Percentiles rank a stretch among this genome's conserved stretches.
Conservation (phyloP, 2,797 vertebrate species). For the Peromyscus aztecus region DNA sequence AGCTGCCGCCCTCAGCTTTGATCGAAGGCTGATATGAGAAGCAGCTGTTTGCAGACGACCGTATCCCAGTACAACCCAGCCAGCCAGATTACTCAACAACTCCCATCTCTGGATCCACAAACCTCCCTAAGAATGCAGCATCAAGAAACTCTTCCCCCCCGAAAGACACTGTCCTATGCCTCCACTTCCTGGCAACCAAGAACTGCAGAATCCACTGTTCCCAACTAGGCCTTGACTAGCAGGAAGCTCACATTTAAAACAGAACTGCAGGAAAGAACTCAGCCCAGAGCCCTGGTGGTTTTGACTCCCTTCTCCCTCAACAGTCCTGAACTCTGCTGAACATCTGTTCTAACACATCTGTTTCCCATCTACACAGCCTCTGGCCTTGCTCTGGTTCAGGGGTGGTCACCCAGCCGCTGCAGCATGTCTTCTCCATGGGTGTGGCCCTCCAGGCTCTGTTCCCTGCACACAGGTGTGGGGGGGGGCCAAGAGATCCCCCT, state of each 20-base stretch:
- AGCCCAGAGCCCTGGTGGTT: neutral
- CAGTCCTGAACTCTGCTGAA: neutral
- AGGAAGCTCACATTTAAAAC: neutral
- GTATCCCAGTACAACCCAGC: conserved; percentile 7
- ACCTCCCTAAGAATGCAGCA: conserved; percentile 10
- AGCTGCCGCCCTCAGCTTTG: conserved; percentile 74
- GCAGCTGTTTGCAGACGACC: conserved; percentile 72
- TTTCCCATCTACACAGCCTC: neutral
- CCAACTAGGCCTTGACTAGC: neutral
- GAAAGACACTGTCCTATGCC: neutral
- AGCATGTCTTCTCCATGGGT: neutral
- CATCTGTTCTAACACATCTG: neutral
- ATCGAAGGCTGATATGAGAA: conserved; percentile 54
- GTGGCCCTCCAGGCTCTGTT: neutral
- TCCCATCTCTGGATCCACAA: conserved; percentile 36
- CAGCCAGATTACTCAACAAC: conserved; percentile 58
- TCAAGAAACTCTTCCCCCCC: conserved; percentile 4
- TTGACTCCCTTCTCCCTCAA: neutral
- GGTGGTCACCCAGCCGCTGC: neutral
- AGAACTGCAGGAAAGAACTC: neutral
- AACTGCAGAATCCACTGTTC: neutral
- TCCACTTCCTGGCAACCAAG: neutral
- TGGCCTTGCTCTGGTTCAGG: neutral
- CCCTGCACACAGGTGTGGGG: neutral
- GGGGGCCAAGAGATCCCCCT: neutral